Base-by-base conservation (phyloP, 30 jellyfish, hydroid and myxozoan genomes). In the Hydractinia symbiolongicarpus region DNA sequence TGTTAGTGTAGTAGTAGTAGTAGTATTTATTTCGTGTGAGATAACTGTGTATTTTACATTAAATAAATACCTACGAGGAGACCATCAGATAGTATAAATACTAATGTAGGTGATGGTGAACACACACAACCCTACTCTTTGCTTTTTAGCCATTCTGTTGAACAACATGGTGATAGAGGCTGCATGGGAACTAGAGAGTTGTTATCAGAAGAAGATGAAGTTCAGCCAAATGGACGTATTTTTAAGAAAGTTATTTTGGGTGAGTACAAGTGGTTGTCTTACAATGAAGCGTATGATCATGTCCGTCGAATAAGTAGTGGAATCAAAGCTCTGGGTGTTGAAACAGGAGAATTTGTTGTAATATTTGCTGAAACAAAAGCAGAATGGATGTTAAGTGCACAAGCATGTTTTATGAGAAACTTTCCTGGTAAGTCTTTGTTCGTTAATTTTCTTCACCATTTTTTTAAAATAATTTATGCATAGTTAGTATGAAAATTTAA, bases 291-390 rank as follows among this genome's bases (percentile, higher is more conserved):
- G 9, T 79, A 79, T 4, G 89, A 80, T 11, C 88, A 79, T 54
- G 78, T 83, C 54, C 79, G 67, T 61, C 89, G 81, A 51, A 57
- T 91, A 56, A 94, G 98, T 17, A 76, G 90, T 83, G 98, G 98
- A 4, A 21, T 91, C 64, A 74, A 57, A 58, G 96, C 98, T 21
- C 79, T 86, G 76, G 98, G 98, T n/a, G 91, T 56, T 17, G 73
- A 86, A 53, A 85, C 86, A 44, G 79, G 79, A 70, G 95, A 83
- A 5, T 86, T 86, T 78, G 79, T 91, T 7, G 55, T 91, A 40
- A 86, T 91, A 16, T 91, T 91, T 86, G 98, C 98, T 6, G 98
- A 91, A 74, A 91, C 98, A 10, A 91, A 91, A 67, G 96, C 98
- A 54, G 98, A 91, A 5, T 91, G 98, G 98, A 81, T 91, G 79